Evolutionary conservation across 37 sponge, comb jelly and placozoan species (phyloP), one percentile per base, ranked within the genome.

Genomic region (Cladorhizidae sp.): DNA sequence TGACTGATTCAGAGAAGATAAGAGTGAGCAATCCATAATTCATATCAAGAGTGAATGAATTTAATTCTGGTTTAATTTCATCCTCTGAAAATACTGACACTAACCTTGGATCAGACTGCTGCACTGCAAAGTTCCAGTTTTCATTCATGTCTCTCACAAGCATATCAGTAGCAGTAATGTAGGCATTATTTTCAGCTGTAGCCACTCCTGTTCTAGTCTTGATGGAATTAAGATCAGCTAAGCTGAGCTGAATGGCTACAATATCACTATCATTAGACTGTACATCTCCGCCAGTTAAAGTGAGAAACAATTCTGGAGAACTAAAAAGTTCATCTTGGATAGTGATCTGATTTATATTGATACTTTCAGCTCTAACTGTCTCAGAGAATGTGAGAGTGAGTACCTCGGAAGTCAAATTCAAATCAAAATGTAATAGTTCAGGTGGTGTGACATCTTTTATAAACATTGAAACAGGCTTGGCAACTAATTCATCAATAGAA

Each of bases 1-100:
- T 74, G 9, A 96, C 96, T 0, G 96, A 86, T 62, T 96, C 96
- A 1, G 82, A 81, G 70, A 96, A 96, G 64, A 36, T 72, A 11
- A 96, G 89, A 58, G 85, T 89, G n/a, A 96, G 69, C 57, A 68
- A 43, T 41, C 85, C 96, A 37, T 58, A 49, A 62, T 92, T 85
- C 87, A 92, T 86, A 57, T 92, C 89, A 0, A 92, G 82, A 52
- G 40, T 51, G 64, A 90, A 96, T 0, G 35, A 51, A 23, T 58
- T 68, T 43, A 96, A 80, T 36, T 84, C 76, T 1, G 96, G 91
- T 2, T 49, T 31, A 22, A 90, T 63, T 6, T 40, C 0, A 64
- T 84, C 85, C 12, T 25, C 68, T 0, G 80, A 79, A 40, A 70
- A 89, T 0, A 54, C 39, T 1, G 69, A 56, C 37, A 77, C 88